Conservation (phyloP, 1,140 invertebrate genomes). For the Choristoneura fumiferana region DNA sequence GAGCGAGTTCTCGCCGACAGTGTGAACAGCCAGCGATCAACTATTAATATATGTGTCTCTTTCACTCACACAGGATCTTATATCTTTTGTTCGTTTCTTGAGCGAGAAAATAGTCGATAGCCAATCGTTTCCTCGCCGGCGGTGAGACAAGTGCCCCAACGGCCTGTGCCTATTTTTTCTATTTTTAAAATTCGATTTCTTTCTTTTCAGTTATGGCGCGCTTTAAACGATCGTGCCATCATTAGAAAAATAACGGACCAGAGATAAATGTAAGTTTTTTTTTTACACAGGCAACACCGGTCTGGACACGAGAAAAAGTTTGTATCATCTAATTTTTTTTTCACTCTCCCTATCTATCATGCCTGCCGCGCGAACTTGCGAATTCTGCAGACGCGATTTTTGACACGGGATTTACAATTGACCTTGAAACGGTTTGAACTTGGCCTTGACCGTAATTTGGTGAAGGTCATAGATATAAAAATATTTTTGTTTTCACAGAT, state of each 20-base stretch:
- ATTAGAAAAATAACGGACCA: constrained; percentile 46
- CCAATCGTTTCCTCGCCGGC: too few relatives aligned
- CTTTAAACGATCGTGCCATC: constrained; percentile 46
- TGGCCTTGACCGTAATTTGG: not conserved
- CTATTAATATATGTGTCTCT: too few relatives aligned
- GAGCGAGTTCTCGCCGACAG: too few relatives aligned
- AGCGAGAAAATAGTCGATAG: too few relatives aligned
- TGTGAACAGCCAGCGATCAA: too few relatives aligned
- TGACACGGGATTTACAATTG: not conserved
- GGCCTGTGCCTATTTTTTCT: too few relatives aligned
- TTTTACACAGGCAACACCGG: not conserved
- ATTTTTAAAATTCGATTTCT: not conserved
- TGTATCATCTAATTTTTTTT: too few relatives aligned
- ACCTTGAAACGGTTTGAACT: too few relatives aligned
- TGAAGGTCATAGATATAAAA: not conserved
- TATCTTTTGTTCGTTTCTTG: too few relatives aligned
- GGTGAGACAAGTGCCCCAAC: too few relatives aligned
- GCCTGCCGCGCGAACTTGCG: constrained; percentile 4
- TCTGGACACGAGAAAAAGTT: constrained; percentile 3
- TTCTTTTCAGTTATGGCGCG: constrained; percentile 60
- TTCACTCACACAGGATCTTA: too few relatives aligned
- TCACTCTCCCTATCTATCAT: not conserved
- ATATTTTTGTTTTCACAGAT: too few relatives aligned
- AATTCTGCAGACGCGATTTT: constrained; percentile 12
- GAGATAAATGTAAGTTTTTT: constrained; percentile 56